These are phyloP conservation scores for Narcine bancroftii DNA, from an alignment of 2,113 vertebrate genomes.

Conservation along the genomic window DNA sequence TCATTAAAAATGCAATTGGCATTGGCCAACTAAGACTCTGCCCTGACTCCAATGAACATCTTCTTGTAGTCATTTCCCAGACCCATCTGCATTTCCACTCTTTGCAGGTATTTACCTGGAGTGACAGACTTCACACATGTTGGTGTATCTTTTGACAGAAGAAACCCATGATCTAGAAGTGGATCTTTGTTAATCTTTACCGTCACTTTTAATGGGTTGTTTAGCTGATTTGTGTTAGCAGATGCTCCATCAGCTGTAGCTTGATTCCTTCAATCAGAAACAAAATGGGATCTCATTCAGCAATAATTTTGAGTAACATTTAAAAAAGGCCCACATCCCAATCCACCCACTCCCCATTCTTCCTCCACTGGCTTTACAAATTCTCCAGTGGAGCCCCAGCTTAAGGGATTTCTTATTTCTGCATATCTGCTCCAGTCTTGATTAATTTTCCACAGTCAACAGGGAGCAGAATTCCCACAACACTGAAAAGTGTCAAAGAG, in stretches of 20 bases:
- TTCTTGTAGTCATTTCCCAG: background rate
- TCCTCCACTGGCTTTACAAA: background rate
- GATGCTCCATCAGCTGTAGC: slow-evolving; percentile 58
- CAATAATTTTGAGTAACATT: background rate
- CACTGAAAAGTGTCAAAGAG: background rate
- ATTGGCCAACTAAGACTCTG: background rate
- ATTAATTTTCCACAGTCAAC: background rate
- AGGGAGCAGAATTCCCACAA: background rate
- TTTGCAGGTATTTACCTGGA: slow-evolving; percentile 59
- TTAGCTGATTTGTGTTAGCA: slow-evolving; percentile 55
- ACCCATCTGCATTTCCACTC: background rate
- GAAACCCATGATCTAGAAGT: slow-evolving; percentile 79
- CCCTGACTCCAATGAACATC: background rate
- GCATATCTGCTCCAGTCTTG: background rate
- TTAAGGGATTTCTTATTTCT: background rate
- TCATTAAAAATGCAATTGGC: background rate
- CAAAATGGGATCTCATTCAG: background rate
- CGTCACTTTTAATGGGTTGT: slow-evolving; percentile 63
- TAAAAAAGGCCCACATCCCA: background rate
- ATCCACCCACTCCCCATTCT: background rate
- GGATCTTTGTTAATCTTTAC: slow-evolving; percentile 76
- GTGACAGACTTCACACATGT: slow-evolving; percentile 78
- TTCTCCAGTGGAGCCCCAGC: background rate
- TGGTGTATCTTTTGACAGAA: slow-evolving; percentile 68
- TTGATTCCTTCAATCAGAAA: slow-evolving; percentile 58